Conservation (phyloP, 2,888 invertebrate genomes). For the Apotomis betuletana region DNA sequence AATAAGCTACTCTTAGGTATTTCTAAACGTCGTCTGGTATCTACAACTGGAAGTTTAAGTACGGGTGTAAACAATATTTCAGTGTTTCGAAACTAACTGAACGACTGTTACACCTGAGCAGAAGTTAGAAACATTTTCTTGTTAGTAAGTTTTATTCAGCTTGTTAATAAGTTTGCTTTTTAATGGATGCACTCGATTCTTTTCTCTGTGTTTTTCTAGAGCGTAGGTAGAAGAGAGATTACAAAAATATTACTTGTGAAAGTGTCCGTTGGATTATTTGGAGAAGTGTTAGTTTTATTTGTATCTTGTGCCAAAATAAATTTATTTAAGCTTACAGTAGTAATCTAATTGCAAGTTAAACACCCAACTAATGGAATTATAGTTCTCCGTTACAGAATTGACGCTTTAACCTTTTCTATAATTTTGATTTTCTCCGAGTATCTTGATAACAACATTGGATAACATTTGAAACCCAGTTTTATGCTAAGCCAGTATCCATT, state of each 20-base stretch:
- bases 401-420: constrained; percentile 16
- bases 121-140: constrained; percentile 6
- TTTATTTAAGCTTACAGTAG: too few relatives aligned
- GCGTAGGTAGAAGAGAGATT: too few relatives aligned
- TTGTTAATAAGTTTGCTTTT: background rate
- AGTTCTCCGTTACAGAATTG: background rate
- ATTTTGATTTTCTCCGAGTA: too few relatives aligned
- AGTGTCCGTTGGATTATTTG: too few relatives aligned
- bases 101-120: constrained; percentile 3
- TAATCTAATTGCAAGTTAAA: too few relatives aligned
- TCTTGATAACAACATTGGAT: constrained; percentile 29
- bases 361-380: too few relatives aligned
- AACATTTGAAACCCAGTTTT: constrained; percentile 13
- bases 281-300: too few relatives aligned
- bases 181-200: background rate
- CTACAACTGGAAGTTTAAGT: constrained; percentile 18
- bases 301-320: too few relatives aligned
- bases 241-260: too few relatives aligned
- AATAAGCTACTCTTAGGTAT: constrained; percentile 22
- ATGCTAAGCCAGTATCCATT: constrained; percentile 23
- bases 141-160: constrained; percentile 4
- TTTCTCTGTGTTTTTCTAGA: background rate
- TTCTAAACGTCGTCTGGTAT: constrained; percentile 20
- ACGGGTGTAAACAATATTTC: constrained; percentile 24
- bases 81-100: constrained; percentile 10